phyloP scores from a whole-genome alignment of 2,888 invertebrate genomes.

The Ectropis crepuscularia region DNA sequence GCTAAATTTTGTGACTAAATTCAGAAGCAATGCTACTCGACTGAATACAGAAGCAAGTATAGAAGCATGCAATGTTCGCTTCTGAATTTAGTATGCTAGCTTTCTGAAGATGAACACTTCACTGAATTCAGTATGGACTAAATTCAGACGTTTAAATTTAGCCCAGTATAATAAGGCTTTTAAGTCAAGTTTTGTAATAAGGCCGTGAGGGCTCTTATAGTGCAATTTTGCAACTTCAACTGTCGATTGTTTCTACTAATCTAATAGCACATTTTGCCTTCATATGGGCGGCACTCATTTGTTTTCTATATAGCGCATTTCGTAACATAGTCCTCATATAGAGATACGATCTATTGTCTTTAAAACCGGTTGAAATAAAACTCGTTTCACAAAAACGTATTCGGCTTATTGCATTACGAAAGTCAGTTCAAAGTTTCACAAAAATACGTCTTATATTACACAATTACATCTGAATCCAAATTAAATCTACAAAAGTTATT shows the following conservation, averaged over 20 bases:
- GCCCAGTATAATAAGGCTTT: no score
- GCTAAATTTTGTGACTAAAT: no score
- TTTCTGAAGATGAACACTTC: no score
- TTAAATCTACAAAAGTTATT: slow-evolving; percentile 24
- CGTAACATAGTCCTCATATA: slow-evolving; percentile 7
- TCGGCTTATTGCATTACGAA: slow-evolving; percentile 10
- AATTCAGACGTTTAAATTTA: no score
- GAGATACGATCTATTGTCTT: slow-evolving; percentile 19
- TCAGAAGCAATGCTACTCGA: no score
- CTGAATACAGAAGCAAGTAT: no score
- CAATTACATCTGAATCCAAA: slow-evolving; percentile 15
- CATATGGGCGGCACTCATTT: slow-evolving; percentile 9
- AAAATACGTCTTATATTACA: slow-evolving; percentile 11
- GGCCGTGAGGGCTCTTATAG: no score
- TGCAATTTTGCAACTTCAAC: not conserved
- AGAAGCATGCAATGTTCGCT: no score
- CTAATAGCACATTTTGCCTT: slow-evolving; percentile 6
- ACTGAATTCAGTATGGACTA: no score
- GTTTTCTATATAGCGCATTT: slow-evolving; percentile 18
- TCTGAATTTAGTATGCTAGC: no score
- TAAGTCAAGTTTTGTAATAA: no score
- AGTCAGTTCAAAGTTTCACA: slow-evolving; percentile 5
- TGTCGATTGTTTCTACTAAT: slow-evolving; percentile 1
- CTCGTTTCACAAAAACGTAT: slow-evolving; percentile 14
- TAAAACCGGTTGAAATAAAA: slow-evolving; percentile 14